Base-by-base conservation (phyloP, 37 sponge, comb jelly and placozoan genomes). In the Theonella swinhoei region DNA sequence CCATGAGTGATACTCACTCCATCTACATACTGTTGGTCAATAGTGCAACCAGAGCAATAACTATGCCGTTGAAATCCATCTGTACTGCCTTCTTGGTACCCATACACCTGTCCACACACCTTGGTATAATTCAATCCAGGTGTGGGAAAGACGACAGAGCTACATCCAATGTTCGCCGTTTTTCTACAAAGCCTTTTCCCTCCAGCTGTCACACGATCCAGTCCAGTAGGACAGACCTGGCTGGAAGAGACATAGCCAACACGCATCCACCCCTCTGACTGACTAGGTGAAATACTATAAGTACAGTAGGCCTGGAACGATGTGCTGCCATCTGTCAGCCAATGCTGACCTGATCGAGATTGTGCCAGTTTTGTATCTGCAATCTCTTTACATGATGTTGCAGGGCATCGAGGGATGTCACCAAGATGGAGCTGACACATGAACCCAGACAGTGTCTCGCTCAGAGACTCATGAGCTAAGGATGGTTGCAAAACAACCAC, bases 1-100 rank as follows among this genome's bases (percentile, higher is more conserved):
- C 82, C 82, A 71, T 71, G 62, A 30, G 82, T 81, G 54, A 81
- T 69, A 47, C 72, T 70, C 8, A 81, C 66, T 29, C 82, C 82
- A 34, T 81, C 82, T 47, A 81, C 4, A 54, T 81, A 81, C 19
- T 72, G 71, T n/a, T 30, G 71, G 64, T 81, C 54, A 47, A 81
- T 81, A 26, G 31, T 67, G 25, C 79, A n/a, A 11, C 26, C 23
- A 9, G 2, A 5, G 42, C n/a, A n/a, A n/a, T 26, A n/a, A 7
- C 5, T 4, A 32, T 75, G 42, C 14, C 54, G 54, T 14, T 4
- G 5, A 25, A 81, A 70, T 41, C 61, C 73, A 62, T 81, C 66
- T 34, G 64, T 8, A 24, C 61, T 25, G 22, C 62, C 63, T 36
- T 62, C 26, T 42, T 81, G 72, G 29, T 62, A 81, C 31, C 73